Conservation (phyloP, 2,797 vertebrate genomes). For the Cottoperca gobio region DNA sequence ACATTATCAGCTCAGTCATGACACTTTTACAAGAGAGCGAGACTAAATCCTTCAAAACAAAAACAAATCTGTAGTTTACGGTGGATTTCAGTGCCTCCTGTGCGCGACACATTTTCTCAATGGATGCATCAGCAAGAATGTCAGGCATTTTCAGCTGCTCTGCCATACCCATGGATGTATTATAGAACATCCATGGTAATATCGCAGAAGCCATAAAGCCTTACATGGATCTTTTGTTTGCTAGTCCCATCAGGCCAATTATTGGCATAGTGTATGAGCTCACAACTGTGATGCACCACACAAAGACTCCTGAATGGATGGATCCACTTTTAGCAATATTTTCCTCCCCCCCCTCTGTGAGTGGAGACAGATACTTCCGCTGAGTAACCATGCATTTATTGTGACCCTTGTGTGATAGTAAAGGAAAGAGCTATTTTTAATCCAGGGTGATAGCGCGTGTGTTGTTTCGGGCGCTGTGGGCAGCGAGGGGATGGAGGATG, state of each 20-base stretch:
- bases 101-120: conserved; percentile 11
- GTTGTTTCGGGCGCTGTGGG: conserved; percentile 39
- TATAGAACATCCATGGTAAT: neutral
- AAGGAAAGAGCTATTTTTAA: conserved; percentile 75
- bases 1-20: conserved; percentile 1
- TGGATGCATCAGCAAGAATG: conserved; percentile 32
- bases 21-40: neutral
- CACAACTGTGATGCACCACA: conserved; percentile 30
- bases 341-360: conserved; percentile 16
- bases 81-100: conserved; percentile 26
- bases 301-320: conserved; percentile 46
- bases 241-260: conserved; percentile 40
- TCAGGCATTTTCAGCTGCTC: conserved; percentile 20
- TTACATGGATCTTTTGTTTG: conserved; percentile 43
- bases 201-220: conserved; percentile 39
- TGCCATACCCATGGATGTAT: neutral
- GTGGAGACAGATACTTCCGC: conserved; percentile 47
- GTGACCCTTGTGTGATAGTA: conserved; percentile 44
- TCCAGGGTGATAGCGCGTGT: conserved; percentile 1
- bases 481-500: conserved; percentile 11
- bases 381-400: conserved; percentile 50
- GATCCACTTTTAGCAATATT: conserved; percentile 45
- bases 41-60: neutral
- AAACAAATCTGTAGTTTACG: conserved; percentile 8
- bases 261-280: conserved; percentile 42